Evolutionary conservation across 2,113 vertebrate genomes (phyloP).

Genomic region (Ursus arctos): DNA sequence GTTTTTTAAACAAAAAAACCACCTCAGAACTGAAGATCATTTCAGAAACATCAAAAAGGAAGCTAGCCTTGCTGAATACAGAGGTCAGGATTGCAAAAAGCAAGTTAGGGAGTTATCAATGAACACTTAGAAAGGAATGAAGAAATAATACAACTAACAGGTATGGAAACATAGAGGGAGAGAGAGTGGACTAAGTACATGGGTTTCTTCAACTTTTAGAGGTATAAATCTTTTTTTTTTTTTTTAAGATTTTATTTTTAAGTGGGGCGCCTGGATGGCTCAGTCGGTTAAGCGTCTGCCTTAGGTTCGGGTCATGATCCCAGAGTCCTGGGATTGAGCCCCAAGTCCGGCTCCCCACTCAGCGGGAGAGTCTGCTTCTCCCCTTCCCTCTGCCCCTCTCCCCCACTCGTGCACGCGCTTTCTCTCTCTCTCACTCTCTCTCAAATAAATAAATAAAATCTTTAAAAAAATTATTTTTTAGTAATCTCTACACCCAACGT

Average conservation of each 20-base stretch:
- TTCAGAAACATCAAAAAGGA: constrained; percentile 47
- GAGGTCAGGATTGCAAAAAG: not conserved
- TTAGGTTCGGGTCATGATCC: too few relatives aligned
- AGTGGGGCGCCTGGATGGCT: too few relatives aligned
- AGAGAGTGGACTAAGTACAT: not conserved
- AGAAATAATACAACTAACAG: not conserved
- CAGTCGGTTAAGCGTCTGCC: too few relatives aligned
- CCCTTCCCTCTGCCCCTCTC: too few relatives aligned
- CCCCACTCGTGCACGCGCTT: too few relatives aligned
- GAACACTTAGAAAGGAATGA: constrained; percentile 8
- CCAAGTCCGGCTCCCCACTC: too few relatives aligned
- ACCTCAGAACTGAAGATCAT: constrained; percentile 11
- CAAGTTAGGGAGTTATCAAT: not conserved
- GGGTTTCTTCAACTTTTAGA: constrained; percentile 15
- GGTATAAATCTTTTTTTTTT: not conserved
- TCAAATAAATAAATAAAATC: too few relatives aligned
- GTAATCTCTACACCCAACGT: not conserved
- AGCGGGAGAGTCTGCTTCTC: too few relatives aligned
- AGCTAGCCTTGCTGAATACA: not conserved
- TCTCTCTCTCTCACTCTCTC: too few relatives aligned
- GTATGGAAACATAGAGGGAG: not conserved
- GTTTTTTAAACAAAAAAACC: not conserved
- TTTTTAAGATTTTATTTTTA: not conserved
- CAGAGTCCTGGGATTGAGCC: not conserved
- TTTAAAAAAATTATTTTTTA: not conserved